phyloP scores from a whole-genome alignment of 2,113 vertebrate species.

The Sigmodon hispidus region DNA sequence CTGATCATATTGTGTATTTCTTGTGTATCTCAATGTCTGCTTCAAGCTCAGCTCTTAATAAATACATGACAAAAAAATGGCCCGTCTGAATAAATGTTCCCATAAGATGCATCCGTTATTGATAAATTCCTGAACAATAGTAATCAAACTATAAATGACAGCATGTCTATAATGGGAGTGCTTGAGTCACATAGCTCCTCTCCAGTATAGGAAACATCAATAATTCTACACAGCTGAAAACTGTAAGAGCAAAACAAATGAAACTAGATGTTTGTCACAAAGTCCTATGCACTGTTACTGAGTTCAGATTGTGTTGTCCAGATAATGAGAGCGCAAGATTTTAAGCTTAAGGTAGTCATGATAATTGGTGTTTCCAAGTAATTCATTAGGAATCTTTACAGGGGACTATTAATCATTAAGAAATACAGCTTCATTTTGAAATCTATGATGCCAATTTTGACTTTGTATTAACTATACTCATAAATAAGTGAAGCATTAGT shows the following conservation, averaged over 20 bases:
- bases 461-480: not conserved
- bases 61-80: not conserved
- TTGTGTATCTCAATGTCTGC: not conserved
- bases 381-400: not conserved
- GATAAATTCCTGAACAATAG: not conserved
- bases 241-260: not conserved
- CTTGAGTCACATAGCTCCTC: not conserved
- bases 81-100: conserved; percentile 1
- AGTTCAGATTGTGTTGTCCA: not conserved
- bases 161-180: not conserved
- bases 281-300: not conserved
- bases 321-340: not conserved
- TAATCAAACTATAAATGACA: not conserved
- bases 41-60: not conserved
- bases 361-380: not conserved
- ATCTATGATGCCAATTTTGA: not conserved
- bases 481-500: not conserved
- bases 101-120: not conserved
- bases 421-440: conserved; percentile 40
- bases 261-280: not conserved
- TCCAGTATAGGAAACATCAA: not conserved
- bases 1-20: not conserved
- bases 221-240: not conserved
- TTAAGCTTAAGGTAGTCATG: not conserved
- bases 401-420: not conserved